These are phyloP conservation scores for Zoroaster sp. DNA, from an alignment of 53 echinoderm and acorn worm genomes.

Conservation along the genomic window DNA sequence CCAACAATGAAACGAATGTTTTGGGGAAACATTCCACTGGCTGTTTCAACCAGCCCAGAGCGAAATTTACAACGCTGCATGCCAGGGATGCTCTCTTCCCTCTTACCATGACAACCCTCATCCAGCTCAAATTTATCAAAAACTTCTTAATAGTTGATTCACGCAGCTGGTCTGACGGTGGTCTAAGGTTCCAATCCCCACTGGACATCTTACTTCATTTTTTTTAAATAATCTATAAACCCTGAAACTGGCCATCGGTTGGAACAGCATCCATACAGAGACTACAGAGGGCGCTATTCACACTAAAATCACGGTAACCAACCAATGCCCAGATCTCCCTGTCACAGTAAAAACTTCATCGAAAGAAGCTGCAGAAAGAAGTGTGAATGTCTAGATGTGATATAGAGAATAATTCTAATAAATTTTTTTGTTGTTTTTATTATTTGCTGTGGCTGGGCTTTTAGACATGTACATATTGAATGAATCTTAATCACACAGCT, in stretches of 20 bases:
- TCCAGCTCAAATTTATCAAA: neutral
- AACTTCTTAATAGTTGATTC: neutral
- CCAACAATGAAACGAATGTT: neutral
- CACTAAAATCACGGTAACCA: neutral
- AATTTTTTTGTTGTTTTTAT: neutral
- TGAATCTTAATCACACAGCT: constrained; percentile 19
- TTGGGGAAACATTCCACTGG: neutral
- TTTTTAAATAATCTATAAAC: neutral
- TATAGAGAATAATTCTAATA: neutral
- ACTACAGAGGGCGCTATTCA: constrained; percentile 39
- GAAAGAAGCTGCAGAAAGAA: neutral
- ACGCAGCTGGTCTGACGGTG: constrained; percentile 21
- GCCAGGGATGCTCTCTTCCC: neutral
- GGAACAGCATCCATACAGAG: neutral
- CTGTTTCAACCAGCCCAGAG: neutral
- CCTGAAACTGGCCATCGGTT: neutral
- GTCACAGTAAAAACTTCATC: neutral
- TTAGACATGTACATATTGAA: constrained; percentile 51
- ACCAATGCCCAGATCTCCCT: neutral
- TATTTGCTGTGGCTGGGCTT: constrained; percentile 43
- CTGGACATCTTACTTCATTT: neutral
- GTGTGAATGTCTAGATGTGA: neutral
- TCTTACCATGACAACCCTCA: neutral
- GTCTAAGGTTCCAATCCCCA: neutral
- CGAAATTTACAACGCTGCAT: neutral